Conservation (phyloP, 2,888 invertebrate genomes). For the Scotopteryx bipunctaria region DNA sequence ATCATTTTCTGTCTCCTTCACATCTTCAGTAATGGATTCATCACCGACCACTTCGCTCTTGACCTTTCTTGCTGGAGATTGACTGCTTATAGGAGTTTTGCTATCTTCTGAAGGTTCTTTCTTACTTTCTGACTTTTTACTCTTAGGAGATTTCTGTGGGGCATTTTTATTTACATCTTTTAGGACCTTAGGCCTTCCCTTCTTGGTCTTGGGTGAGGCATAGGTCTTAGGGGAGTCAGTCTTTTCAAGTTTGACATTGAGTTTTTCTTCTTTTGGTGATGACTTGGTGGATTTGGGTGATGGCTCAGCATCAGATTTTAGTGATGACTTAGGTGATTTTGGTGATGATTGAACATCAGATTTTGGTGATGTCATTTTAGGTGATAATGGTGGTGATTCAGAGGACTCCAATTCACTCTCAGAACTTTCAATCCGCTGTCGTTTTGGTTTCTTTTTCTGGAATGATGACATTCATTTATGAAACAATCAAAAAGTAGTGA, state of each 20-base stretch:
- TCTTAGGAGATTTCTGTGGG: conserved; percentile 1
- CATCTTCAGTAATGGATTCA: conserved; percentile 16
- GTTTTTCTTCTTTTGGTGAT: conserved; percentile 25
- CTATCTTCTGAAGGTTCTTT: conserved; percentile 2
- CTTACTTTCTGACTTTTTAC: background rate
- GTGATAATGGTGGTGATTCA: conserved; percentile 11
- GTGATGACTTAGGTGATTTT: conserved; percentile 6
- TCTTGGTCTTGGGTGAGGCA: conserved; percentile 59
- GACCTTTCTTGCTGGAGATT: conserved; percentile 19
- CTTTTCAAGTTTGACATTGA: conserved; percentile 51
- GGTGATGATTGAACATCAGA: conserved; percentile 15
- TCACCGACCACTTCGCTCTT: conserved; percentile 32
- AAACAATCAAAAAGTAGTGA: background rate
- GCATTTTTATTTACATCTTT: conserved; percentile 20
- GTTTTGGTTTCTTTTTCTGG: conserved; percentile 65
- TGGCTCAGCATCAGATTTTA: conserved; percentile 14
- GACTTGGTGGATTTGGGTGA: conserved; percentile 1
- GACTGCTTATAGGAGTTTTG: conserved; percentile 18
- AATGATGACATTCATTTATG: background rate
- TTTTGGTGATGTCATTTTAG: conserved; percentile 8
- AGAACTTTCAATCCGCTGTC: conserved; percentile 69
- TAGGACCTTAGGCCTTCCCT: conserved; percentile 27
- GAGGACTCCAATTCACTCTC: conserved; percentile 58
- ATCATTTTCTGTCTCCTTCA: conserved; percentile 33
- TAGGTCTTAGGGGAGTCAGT: conserved; percentile 55